phyloP scores from a whole-genome alignment of 2,113 vertebrate genomes.

The Amblyornis subalaris region DNA sequence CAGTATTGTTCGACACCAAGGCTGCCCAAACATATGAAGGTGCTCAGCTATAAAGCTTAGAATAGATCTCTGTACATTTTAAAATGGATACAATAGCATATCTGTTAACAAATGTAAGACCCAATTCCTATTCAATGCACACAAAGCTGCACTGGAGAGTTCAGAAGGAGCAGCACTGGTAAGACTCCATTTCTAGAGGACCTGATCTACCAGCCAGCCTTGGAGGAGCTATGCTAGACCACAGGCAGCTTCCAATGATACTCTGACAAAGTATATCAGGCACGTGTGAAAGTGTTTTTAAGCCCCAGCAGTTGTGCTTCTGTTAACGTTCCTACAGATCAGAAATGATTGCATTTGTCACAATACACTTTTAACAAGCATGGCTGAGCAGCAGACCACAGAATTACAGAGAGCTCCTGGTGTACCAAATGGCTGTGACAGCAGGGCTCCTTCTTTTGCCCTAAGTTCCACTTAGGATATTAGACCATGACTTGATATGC shows the following conservation, averaged over 20 bases:
- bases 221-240: not conserved
- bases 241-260: not conserved
- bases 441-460: not conserved
- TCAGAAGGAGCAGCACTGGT: not conserved
- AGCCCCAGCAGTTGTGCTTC: not conserved
- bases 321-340: not conserved
- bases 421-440: not conserved
- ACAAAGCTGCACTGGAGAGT: not conserved
- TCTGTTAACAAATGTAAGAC: not conserved
- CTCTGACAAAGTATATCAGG: not conserved
- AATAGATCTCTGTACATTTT: constrained; percentile 2
- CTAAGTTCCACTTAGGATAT: accelerated
- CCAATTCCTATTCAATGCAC: not conserved
- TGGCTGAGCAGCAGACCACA: not conserved
- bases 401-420: not conserved
- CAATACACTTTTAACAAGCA: not conserved
- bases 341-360: not conserved
- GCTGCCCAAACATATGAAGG: not conserved
- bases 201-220: not conserved
- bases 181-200: not conserved
- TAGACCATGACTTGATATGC: not conserved
- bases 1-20: constrained; percentile 27
- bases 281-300: accelerated
- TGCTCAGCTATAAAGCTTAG: constrained; percentile 23
- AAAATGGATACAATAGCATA: not conserved